A percentile compares a stretch with the other conserved stretches of the same genome.
Conservation (phyloP, 2,113 vertebrate genomes). For the Meleagris gallopavo region DNA sequence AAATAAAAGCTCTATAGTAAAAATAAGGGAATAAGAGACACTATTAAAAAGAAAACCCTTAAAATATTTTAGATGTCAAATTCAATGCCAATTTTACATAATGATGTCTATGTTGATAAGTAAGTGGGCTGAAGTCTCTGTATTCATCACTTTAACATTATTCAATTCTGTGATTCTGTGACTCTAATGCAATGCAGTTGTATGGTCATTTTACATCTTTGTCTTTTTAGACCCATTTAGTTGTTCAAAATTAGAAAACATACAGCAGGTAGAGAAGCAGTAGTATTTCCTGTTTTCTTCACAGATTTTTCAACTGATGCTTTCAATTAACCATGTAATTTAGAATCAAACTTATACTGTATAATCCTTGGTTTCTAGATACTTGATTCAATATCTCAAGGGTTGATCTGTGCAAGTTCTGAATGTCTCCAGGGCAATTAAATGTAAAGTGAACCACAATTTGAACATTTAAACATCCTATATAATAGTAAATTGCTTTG, state of each 20-base stretch:
- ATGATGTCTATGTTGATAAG: not conserved
- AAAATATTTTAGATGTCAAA: not conserved
- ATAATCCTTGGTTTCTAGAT: not conserved
- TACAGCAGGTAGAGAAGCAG: not conserved
- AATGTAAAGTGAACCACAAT: not conserved
- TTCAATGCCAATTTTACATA: not conserved
- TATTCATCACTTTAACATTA: not conserved
- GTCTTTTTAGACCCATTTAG: not conserved
- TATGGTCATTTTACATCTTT: not conserved
- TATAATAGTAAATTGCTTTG: not conserved
- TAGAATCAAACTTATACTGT: fast-evolving
- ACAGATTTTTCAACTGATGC: not conserved
- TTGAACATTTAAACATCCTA: not conserved
- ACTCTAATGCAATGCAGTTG: not conserved
- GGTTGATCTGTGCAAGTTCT: not conserved
- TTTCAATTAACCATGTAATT: not conserved
- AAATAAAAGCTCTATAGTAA: not conserved
- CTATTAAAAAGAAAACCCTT: not conserved
- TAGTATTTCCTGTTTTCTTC: not conserved
- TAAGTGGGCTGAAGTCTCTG: not conserved
- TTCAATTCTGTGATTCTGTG: not conserved
- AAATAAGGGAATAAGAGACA: not conserved
- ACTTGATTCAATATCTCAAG: not conserved
- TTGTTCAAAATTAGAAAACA: not conserved
- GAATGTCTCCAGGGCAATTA: not conserved